Conservation (phyloP, 2,888 invertebrate species). For the Chrysotoxum bicinctum region DNA sequence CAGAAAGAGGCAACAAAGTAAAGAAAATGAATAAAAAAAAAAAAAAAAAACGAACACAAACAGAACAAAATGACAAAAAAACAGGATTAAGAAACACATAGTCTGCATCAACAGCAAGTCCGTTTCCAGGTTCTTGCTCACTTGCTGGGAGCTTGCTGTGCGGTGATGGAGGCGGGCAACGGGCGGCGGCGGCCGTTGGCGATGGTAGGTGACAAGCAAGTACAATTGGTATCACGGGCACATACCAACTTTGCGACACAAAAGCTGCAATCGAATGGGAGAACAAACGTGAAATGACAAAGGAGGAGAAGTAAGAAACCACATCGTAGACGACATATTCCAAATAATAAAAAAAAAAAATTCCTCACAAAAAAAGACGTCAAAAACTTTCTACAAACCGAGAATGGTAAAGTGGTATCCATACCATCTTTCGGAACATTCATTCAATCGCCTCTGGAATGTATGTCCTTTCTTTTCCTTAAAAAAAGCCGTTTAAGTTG, state of each 20-base stretch:
- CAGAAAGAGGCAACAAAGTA: constrained; percentile 22
- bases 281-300: constrained; percentile 12
- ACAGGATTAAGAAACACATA: constrained; percentile 24
- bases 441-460: constrained; percentile 22
- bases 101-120: constrained; percentile 19
- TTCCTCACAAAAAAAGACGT: background rate
- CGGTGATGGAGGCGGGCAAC: background rate
- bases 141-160: background rate
- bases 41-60: constrained; percentile 1
- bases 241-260: constrained; percentile 46
- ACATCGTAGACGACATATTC: constrained; percentile 52
- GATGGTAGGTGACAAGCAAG: constrained; percentile 39
- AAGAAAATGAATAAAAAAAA: background rate
- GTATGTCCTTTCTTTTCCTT: constrained; percentile 4
- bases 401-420: background rate
- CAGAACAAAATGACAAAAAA: background rate
- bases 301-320: constrained; percentile 30
- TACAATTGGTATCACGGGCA: constrained; percentile 56
- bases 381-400: constrained; percentile 26
- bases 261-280: constrained; percentile 53
- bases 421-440: background rate
- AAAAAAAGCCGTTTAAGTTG: constrained; percentile 46
- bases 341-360: constrained; percentile 6
- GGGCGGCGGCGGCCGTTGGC: background rate
- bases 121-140: constrained; percentile 19